A percentile compares a stretch with the other conserved stretches of the same genome.
phyloP scores from a whole-genome alignment of 2,113 vertebrate species.

The Dolichotis patagonum region DNA sequence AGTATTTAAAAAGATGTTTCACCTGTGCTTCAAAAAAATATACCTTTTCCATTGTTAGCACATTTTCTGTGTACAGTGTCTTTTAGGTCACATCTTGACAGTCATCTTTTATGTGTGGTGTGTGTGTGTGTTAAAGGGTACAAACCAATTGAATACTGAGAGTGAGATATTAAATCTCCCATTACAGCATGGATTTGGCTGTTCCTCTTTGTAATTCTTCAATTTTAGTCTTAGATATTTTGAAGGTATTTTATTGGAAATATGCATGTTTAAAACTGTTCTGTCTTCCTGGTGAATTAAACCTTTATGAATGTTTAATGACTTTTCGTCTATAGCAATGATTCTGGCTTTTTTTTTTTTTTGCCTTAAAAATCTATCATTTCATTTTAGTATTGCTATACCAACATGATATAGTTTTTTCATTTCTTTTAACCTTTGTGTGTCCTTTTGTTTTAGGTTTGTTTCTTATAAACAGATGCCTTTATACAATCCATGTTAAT shows the following conservation, averaged over 20 bases:
- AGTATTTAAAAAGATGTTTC: not conserved
- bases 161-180: not conserved
- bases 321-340: not conserved
- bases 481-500: not conserved
- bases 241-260: not conserved
- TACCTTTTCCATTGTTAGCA: not conserved
- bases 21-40: not conserved
- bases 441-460: not conserved
- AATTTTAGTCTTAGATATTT: not conserved
- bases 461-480: not conserved
- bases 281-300: conserved; percentile 5
- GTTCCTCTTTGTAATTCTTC: conserved; percentile 9
- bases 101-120: not conserved
- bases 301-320: conserved; percentile 43
- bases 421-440: not conserved
- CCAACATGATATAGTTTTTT: not conserved
- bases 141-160: not conserved
- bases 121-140: not conserved
- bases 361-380: not conserved
- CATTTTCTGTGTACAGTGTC: not conserved
- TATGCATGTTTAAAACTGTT: conserved; percentile 3
- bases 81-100: not conserved
- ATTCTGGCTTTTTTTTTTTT: not conserved
- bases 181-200: not conserved
- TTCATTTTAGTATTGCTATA: not conserved